Percentiles rank a stretch among this genome's conserved stretches.
Conservation (phyloP, 1,140 invertebrate genomes). For the Papilio aristodemus region DNA sequence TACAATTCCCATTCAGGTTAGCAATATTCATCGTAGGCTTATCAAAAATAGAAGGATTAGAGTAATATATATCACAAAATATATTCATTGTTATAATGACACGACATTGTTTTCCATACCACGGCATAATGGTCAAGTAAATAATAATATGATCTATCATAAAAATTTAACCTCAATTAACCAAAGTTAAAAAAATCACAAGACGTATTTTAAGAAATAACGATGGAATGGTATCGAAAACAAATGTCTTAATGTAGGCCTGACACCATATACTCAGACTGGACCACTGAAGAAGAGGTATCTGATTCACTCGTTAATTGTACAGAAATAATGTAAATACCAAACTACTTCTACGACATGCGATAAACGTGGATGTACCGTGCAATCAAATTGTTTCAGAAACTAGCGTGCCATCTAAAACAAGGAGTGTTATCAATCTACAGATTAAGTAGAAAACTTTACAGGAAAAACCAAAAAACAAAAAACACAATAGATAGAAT, state of each 20-base stretch:
- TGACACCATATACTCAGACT: slow-evolving; percentile 58
- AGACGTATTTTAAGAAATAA: neutral
- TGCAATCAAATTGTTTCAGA: slow-evolving; percentile 35
- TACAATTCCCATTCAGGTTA: slow-evolving; percentile 71
- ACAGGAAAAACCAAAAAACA: slow-evolving; percentile 5
- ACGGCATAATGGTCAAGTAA: slow-evolving; percentile 33
- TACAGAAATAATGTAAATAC: slow-evolving; percentile 35
- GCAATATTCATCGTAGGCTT: slow-evolving; percentile 74
- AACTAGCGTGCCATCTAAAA: slow-evolving; percentile 41
- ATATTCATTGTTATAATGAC: slow-evolving; percentile 76
- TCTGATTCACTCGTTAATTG: slow-evolving; percentile 57
- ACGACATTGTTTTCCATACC: slow-evolving; percentile 71
- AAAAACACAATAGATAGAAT: slow-evolving; percentile 22
- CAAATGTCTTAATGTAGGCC: slow-evolving; percentile 68
- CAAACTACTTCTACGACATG: slow-evolving; percentile 15
- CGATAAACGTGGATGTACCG: neutral
- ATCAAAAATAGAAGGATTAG: slow-evolving; percentile 80
- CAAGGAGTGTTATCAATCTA: slow-evolving; percentile 32
- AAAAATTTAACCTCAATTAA: neutral
- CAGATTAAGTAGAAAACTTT: slow-evolving; percentile 4
- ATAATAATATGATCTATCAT: neutral
- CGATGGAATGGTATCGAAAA: slow-evolving; percentile 63
- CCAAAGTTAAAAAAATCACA: neutral
- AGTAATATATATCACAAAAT: slow-evolving; percentile 79
- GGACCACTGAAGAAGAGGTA: slow-evolving; percentile 78